phyloP scores from a whole-genome alignment of 2,113 vertebrate genomes.

The Pyxicephalus adspersus region DNA sequence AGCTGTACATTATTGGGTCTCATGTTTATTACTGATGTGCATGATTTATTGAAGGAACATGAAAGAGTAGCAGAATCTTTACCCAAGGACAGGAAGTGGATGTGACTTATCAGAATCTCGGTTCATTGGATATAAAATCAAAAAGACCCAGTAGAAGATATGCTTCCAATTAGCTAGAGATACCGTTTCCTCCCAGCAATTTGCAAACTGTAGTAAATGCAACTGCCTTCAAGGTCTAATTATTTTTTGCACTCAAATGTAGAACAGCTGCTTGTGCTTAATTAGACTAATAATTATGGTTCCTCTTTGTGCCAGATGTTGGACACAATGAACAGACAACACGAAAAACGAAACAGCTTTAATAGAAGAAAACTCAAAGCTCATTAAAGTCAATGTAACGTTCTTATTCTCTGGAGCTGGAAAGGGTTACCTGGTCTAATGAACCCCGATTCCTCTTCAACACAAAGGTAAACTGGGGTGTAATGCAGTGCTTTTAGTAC shows the following conservation, averaged over 20 bases:
- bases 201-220: slow-evolving; percentile 72
- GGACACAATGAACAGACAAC: slow-evolving; percentile 28
- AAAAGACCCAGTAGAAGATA: slow-evolving; percentile 66
- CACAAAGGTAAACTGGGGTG: too few relatives aligned
- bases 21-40: too few relatives aligned
- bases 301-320: slow-evolving; percentile 70
- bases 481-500: too few relatives aligned
- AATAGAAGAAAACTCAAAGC: not conserved
- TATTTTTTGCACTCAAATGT: slow-evolving; percentile 78
- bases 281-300: slow-evolving; percentile 69
- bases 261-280: slow-evolving; percentile 79
- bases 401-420: too few relatives aligned
- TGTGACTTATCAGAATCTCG: too few relatives aligned
- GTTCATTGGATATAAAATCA: slow-evolving; percentile 46
- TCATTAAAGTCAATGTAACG: not conserved
- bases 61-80: too few relatives aligned
- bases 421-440: too few relatives aligned
- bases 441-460: too few relatives aligned
- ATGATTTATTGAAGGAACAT: too few relatives aligned
- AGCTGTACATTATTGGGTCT: too few relatives aligned
- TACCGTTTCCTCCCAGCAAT: slow-evolving; percentile 74
- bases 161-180: slow-evolving; percentile 72
- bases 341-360: not conserved
- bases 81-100: too few relatives aligned
- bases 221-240: slow-evolving; percentile 75